phyloP scores from a whole-genome alignment of 2,797 vertebrate species.

The Clangula hyemalis region DNA sequence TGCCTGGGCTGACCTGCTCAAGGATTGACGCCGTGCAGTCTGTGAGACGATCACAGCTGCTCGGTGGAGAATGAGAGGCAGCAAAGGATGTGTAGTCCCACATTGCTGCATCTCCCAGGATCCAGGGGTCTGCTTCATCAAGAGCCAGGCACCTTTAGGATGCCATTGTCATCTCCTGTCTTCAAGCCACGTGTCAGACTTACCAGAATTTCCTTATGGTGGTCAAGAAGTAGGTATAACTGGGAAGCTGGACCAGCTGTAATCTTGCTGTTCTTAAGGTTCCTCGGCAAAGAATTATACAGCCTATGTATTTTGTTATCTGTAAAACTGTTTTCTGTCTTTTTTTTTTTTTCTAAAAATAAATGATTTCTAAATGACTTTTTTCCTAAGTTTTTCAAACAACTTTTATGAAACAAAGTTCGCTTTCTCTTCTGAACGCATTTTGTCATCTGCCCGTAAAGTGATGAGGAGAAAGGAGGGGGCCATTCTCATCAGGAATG shows the following conservation, averaged over 20 bases:
- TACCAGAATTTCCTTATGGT: not conserved
- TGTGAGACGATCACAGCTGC: not conserved
- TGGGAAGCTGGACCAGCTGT: not conserved
- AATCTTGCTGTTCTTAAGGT: not conserved
- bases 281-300: not conserved
- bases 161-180: not conserved
- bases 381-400: not conserved
- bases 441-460: not conserved
- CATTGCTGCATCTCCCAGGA: not conserved
- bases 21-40: not conserved
- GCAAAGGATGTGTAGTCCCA: not conserved
- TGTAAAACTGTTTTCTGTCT: not conserved
- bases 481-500: not conserved
- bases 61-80: not conserved
- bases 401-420: not conserved
- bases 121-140: not conserved
- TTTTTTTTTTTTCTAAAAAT: not conserved
- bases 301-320: not conserved
- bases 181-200: not conserved
- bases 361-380: not conserved
- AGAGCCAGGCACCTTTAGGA: not conserved
- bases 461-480: not conserved
- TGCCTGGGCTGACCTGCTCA: accelerated
- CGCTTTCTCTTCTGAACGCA: not conserved
- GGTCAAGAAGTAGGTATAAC: not conserved